These are phyloP conservation scores for Argya squamiceps DNA, from an alignment of 2,797 vertebrate genomes.

Conservation along the genomic window DNA sequence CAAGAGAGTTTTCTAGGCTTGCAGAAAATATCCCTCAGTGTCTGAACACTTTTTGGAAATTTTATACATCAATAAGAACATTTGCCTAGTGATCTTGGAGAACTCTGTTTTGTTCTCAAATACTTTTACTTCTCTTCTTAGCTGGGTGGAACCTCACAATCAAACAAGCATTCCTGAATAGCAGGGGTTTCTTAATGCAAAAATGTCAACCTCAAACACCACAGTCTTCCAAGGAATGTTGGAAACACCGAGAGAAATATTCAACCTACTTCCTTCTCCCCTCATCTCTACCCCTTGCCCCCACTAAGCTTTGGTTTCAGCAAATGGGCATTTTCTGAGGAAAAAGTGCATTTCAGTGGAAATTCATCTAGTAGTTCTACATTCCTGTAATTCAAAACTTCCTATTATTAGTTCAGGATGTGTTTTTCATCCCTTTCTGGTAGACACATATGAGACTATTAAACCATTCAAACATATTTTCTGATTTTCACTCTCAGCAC, in stretches of 20 bases:
- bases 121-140: not conserved
- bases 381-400: not conserved
- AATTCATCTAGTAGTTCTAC: not conserved
- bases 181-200: not conserved
- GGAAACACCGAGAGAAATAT: not conserved
- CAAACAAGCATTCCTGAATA: not conserved
- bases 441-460: not conserved
- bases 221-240: not conserved
- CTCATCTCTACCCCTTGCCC: not conserved
- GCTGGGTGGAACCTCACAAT: not conserved
- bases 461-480: not conserved
- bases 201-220: not conserved
- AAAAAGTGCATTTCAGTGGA: not conserved
- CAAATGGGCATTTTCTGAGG: not conserved
- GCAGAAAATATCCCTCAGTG: not conserved
- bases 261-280: not conserved
- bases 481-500: not conserved
- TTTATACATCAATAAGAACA: not conserved
- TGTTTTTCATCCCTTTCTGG: not conserved
- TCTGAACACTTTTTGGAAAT: not conserved
- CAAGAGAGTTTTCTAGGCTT: not conserved
- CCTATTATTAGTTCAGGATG: not conserved
- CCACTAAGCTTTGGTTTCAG: not conserved
- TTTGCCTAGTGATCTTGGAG: not conserved
- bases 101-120: not conserved